A percentile compares a stretch with the other conserved stretches of the same genome.
Evolutionary conservation across 1,140 invertebrate genomes (phyloP).

Genomic region (Adoxophyes honmai): DNA sequence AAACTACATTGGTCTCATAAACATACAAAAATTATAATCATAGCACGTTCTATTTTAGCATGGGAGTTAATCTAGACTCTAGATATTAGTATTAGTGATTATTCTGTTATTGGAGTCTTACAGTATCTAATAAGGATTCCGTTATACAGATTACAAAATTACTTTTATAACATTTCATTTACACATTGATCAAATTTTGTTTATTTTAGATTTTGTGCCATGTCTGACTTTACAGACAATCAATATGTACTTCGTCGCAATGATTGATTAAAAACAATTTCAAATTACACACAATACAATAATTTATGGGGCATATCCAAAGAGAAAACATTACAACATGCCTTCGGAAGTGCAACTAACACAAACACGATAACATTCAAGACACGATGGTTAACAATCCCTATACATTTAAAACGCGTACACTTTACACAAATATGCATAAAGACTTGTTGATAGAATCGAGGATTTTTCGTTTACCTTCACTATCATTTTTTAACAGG

Average conservation of each 20-base stretch:
- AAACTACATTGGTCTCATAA: slow-evolving; percentile 53
- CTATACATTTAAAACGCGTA: background rate
- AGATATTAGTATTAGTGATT: background rate
- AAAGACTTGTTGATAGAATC: too few relatives aligned
- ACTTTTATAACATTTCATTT: background rate
- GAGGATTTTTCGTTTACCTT: too few relatives aligned
- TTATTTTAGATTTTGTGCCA: too few relatives aligned
- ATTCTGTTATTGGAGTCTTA: background rate
- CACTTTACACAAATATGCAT: background rate
- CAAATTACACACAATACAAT: background rate
- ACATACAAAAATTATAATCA: slow-evolving; percentile 33
- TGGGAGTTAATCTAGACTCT: background rate
- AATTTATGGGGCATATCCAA: background rate
- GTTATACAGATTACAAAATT: background rate
- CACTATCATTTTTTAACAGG: too few relatives aligned
- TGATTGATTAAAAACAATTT: too few relatives aligned
- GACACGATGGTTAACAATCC: slow-evolving; percentile 7
- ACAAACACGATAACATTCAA: slow-evolving; percentile 1
- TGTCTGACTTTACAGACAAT: too few relatives aligned
- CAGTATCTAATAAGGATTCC: background rate
- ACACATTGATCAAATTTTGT: background rate
- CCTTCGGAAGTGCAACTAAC: background rate
- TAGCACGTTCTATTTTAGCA: background rate
- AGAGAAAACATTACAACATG: background rate
- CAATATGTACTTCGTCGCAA: too few relatives aligned